Evolutionary conservation across 2,888 invertebrate genomes (phyloP), one percentile per base, ranked within the genome.

Genomic region (Glaucopsyche alexis): DNA sequence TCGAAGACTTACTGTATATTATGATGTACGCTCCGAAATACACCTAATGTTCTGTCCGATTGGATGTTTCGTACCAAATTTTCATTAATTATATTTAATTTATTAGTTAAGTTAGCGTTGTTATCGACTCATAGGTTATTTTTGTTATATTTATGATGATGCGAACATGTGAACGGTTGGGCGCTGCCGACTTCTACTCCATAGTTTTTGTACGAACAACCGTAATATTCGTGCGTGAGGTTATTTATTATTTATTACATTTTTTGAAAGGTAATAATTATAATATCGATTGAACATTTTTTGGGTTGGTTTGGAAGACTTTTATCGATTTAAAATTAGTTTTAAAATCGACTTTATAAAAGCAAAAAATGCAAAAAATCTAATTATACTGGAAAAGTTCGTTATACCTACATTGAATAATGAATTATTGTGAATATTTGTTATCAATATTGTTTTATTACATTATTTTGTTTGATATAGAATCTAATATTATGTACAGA

Each of bases 51-150:
- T 76, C 81, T 87, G 76, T 90, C 90, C 72, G 79, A 89, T 90
- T 89, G 90, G 91, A 90, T 89, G 89, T 87, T 76, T 85, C 81
- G 84, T 87, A 90, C 90, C 90, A 90, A 89, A 89, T 81, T 86
- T 72, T 80, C 77, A 77, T 78, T 78, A 29, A 29, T 66, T 77
- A 76, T 74, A 74, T 75, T 71, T 77, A 76, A 76, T 76, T 76
- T 78, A 77, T 74, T 76, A 71, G 74, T 69, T 77, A 75, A 75
- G 73, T 76, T 78, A 78, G 75, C 64, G 72, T 77, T 76, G 77
- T 79, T 78, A 74, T 76, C 70, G 71, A 79, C 79, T 79, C 78
- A 77, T 79, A 79, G 77, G 73, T 69, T 78, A 76, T 47, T 73
- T 69, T 73, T 74, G 71, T 70, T 76, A 75, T 75, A 76, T 76